Percentiles rank a stretch among this genome's conserved stretches.
phyloP scores from a whole-genome alignment of 2,888 invertebrate species.

The Tenthredo scrophulariae region DNA sequence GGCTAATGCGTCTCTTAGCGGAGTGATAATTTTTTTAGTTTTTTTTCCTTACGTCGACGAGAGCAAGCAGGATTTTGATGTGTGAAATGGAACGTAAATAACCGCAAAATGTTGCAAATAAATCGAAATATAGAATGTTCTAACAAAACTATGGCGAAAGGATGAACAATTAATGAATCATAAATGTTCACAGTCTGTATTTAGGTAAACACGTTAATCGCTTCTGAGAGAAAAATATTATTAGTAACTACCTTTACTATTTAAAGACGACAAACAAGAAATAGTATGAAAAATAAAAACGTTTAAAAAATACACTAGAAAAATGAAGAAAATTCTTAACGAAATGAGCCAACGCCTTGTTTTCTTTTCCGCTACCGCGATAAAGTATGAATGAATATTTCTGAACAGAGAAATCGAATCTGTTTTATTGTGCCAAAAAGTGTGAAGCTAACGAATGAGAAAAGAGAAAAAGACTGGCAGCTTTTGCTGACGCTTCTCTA shows the following conservation, averaged over 20 bases:
- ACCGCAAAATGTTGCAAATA: background rate
- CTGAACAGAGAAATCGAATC: background rate
- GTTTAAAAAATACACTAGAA: background rate
- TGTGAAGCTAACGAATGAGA: background rate
- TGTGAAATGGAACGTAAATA: background rate
- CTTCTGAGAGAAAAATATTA: conserved; percentile 29
- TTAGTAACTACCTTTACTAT: background rate
- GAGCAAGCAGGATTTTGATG: background rate
- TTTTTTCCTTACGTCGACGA: background rate
- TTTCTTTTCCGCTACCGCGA: background rate
- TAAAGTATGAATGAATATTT: background rate
- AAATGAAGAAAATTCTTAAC: background rate
- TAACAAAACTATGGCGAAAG: background rate
- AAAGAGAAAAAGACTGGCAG: background rate
- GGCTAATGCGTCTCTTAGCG: background rate
- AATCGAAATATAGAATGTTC: background rate
- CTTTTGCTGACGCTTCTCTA: background rate
- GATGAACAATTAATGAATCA: background rate
- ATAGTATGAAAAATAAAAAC: conserved; percentile 34
- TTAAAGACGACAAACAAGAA: background rate
- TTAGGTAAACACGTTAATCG: conserved; percentile 33
- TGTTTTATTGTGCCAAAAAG: background rate
- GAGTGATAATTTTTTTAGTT: background rate
- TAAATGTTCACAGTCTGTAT: background rate
- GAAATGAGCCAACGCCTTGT: background rate